Evolutionary conservation across 2,113 vertebrate species (phyloP), one percentile per base, ranked within the genome.

Genomic region (Romanogobio albipinnatus): DNA sequence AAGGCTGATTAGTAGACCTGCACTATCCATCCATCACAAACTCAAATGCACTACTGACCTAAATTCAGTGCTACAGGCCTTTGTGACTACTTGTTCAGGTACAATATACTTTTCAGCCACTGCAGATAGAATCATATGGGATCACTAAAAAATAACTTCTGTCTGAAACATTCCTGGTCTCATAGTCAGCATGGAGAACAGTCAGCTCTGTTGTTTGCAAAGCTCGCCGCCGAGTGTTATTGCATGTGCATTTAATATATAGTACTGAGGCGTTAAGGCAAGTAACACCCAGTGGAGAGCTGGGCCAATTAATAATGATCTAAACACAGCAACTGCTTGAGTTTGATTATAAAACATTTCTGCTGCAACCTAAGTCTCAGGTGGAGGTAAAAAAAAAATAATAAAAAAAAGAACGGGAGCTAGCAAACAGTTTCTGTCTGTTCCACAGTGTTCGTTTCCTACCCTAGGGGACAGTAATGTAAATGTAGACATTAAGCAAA

Each of bases 111-210:
- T 68, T 68, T 71, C 62, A 85, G 53, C 76, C 76, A 84, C 74
- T 85, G 70, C 61, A 75, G 49, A 33, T 77, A 59, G 33, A 62
- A 71, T 86, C 84, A 86, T 86, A 26, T 86, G 84, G 84, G 79
- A 90, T 29, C 82, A 70, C 77, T 83, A 58, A 78, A 88, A 76
- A 39, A 15, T 70, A 88, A 84, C 79, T 74, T 84, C 74, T 19
- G 53, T 8, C 53, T 77, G 22, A 49, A 76, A 83, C 73, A 87
- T 88, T 86, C 82, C 62, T 80, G 6, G 61, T 64, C 14, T 64
- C 43, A 74, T 26, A 75, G 24, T 75, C n/a, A 53, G 24, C 74
- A 64, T 29, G 14, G 77, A 47, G 39, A 81, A 68, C 78, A 81
- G 61, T 68, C 26, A 36, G 47, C 19, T 26, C 45, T 36, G 61